These are phyloP conservation scores for Stomatorhinus walkeri DNA, from an alignment of 2,797 vertebrate species.

Conservation along the genomic window DNA sequence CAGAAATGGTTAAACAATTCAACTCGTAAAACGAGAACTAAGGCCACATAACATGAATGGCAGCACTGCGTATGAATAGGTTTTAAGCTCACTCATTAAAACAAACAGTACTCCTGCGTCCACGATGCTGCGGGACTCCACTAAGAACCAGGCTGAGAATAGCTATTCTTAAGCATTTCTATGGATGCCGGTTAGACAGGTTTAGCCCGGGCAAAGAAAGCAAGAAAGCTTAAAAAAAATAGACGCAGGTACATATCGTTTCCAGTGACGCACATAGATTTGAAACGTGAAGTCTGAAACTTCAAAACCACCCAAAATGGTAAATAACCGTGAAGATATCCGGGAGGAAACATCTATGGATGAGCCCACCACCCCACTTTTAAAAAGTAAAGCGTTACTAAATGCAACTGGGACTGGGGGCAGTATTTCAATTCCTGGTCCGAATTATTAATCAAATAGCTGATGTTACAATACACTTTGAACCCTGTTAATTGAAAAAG, in stretches of 20 bases:
- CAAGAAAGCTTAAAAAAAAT: background rate
- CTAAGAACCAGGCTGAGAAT: background rate
- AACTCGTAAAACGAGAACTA: background rate
- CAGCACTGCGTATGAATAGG: background rate
- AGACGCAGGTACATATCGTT: background rate
- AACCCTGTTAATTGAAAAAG: background rate
- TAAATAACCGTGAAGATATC: background rate
- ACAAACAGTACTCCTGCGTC: background rate
- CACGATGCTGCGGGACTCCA: background rate
- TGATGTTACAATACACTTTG: background rate
- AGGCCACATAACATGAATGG: background rate
- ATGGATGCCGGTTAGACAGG: background rate
- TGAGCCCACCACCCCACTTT: background rate
- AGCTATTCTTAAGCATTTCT: background rate
- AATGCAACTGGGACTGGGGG: background rate
- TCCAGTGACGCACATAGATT: background rate
- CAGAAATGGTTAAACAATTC: background rate
- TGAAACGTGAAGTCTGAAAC: background rate
- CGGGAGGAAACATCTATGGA: background rate
- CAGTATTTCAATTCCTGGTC: background rate
- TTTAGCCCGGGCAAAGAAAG: background rate
- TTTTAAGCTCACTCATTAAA: background rate
- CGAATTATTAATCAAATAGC: background rate
- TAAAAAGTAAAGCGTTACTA: background rate
- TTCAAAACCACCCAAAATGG: background rate